Conservation (phyloP, 2,797 vertebrate species). For the Pteropus rufus region DNA sequence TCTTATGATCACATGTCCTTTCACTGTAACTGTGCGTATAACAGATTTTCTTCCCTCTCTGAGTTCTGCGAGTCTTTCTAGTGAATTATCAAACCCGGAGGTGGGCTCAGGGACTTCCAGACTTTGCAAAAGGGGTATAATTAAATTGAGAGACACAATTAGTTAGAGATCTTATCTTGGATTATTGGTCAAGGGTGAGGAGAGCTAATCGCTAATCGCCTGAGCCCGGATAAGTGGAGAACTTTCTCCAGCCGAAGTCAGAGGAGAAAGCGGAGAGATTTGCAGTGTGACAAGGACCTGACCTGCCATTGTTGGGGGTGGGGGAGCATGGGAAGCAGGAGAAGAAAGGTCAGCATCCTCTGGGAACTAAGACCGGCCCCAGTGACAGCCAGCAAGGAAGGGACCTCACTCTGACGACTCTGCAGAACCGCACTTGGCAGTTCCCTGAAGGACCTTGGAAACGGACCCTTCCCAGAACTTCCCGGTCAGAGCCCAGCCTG, state of each 20-base stretch:
- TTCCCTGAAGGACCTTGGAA: not conserved
- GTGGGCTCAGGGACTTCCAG: not conserved
- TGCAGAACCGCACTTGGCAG: no score
- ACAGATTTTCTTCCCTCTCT: not conserved
- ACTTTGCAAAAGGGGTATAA: not conserved
- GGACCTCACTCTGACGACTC: no score
- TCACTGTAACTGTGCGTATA: not conserved
- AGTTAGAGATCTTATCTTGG: not conserved
- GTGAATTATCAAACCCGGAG: not conserved
- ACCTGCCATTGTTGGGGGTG: accelerated
- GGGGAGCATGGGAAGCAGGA: not conserved
- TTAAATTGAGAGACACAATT: not conserved
- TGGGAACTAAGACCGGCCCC: no score
- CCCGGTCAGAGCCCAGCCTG: not conserved
- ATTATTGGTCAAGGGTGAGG: not conserved
- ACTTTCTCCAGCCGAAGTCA: not conserved
- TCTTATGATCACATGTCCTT: not conserved
- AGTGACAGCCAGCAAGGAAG: no score
- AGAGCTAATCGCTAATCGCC: not conserved
- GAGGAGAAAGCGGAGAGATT: not conserved
- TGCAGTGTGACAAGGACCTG: not conserved
- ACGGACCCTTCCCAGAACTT: not conserved
- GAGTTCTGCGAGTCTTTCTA: not conserved
- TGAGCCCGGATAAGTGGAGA: not conserved
- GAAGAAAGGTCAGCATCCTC: no score